A percentile compares a stretch with the other conserved stretches of the same genome.
These are phyloP conservation scores for Lutraria rhynchaena DNA, from an alignment of 1,140 invertebrate genomes.

Conservation along the genomic window DNA sequence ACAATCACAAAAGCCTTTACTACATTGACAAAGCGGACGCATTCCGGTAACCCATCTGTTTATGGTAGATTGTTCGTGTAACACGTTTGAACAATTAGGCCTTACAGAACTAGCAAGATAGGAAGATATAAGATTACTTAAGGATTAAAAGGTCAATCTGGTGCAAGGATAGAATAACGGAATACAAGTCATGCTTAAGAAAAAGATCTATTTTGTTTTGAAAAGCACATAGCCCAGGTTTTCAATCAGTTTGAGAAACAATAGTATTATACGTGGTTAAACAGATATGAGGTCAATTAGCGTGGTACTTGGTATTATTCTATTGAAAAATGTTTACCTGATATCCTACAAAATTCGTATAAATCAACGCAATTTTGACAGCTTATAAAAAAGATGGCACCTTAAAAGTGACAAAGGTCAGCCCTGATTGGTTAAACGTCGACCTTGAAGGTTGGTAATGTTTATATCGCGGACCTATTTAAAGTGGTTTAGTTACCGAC, in stretches of 20 bases:
- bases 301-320: constrained; percentile 22
- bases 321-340: constrained; percentile 38
- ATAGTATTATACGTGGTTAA: constrained; percentile 50
- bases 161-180: constrained; percentile 54
- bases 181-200: constrained; percentile 27
- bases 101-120: constrained; percentile 18
- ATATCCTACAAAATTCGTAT: constrained; percentile 40
- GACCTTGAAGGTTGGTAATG: constrained; percentile 30
- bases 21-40: constrained; percentile 30
- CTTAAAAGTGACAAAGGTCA: constrained; percentile 55
- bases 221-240: constrained; percentile 33
- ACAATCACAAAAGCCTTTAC: constrained; percentile 48
- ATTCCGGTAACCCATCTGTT: constrained; percentile 55
- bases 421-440: constrained; percentile 44
- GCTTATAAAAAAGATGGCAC: constrained; percentile 55
- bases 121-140: constrained; percentile 34
- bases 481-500: constrained; percentile 5
- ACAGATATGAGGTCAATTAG: constrained; percentile 57
- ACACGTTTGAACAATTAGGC: constrained; percentile 50
- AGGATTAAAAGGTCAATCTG: constrained; percentile 38
- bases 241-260: constrained; percentile 38
- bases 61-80: constrained; percentile 42
- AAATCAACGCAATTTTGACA: constrained; percentile 56
- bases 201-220: constrained; percentile 29
- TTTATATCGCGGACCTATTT: constrained; percentile 26